Percentiles rank a stretch among this genome's conserved stretches.
Conservation (phyloP, 2,888 invertebrate species). For the Lissocephala sabroskyi region DNA sequence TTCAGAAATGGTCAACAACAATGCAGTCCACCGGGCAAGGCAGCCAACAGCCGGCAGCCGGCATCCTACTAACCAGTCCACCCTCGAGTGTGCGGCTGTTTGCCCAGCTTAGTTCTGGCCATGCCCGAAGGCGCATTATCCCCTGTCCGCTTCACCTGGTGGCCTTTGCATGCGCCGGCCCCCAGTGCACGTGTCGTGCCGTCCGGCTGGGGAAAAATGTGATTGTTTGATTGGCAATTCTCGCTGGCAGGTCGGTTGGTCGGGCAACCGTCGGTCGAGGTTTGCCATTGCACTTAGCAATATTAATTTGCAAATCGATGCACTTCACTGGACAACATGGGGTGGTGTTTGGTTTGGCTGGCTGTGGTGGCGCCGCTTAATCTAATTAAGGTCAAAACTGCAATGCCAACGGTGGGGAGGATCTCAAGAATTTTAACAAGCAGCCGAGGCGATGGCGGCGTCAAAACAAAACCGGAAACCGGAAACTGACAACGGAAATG, state of each 20-base stretch:
- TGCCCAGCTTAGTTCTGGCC: conserved; percentile 4
- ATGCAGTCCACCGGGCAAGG: conserved; percentile 21
- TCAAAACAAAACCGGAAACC: conserved; percentile 57
- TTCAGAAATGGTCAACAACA: conserved; percentile 43
- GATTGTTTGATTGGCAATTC: conserved; percentile 38
- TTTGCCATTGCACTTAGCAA: conserved; percentile 33
- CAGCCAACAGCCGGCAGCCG: conserved; percentile 10
- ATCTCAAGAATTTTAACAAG: too few species aligned
- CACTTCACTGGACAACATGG: conserved; percentile 13
- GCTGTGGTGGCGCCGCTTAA: too few species aligned
- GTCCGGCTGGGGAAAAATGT: too few species aligned
- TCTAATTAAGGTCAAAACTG: too few species aligned
- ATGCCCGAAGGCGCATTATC: conserved; percentile 25
- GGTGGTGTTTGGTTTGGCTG: too few species aligned
- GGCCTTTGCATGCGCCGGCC: too few species aligned
- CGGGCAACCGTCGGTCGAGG: too few species aligned
- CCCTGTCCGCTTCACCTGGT: not conserved
- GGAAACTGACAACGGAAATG: conserved; percentile 64
- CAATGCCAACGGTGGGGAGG: too few species aligned
- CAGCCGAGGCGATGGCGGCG: conserved; percentile 9
- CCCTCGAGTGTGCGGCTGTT: not conserved
- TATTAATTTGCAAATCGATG: conserved; percentile 43
- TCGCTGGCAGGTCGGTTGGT: too few species aligned
- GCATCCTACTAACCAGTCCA: too few species aligned
- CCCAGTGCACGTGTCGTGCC: too few species aligned